phyloP scores from a whole-genome alignment of 2,113 vertebrate species.

The Onychostruthus taczanowskii region DNA sequence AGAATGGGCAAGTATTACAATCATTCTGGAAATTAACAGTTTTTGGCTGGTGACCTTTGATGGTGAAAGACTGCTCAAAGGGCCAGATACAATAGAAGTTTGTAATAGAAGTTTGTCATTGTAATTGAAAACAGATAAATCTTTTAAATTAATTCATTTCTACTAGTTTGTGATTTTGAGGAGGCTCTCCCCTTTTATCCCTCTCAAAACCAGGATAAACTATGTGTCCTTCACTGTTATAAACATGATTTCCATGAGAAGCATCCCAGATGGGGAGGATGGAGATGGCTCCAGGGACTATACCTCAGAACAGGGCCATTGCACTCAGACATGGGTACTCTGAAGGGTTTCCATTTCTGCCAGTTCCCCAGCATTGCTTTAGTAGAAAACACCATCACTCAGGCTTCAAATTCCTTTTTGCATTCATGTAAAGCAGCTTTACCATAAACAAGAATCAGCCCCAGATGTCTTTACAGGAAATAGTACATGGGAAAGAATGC shows the following conservation, averaged over 20 bases:
- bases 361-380: neutral
- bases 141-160: neutral
- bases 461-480: constrained; percentile 26
- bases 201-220: neutral
- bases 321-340: neutral
- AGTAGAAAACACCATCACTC: neutral
- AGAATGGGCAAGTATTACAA: neutral
- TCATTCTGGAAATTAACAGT: neutral
- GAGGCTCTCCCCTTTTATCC: neutral
- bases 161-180: neutral
- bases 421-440: neutral
- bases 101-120: neutral
- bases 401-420: neutral
- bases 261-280: neutral
- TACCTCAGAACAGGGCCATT: neutral
- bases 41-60: neutral
- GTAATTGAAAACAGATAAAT: neutral
- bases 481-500: neutral
- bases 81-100: neutral
- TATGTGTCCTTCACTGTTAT: neutral
- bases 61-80: neutral
- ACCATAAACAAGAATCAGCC: neutral
- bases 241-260: neutral
- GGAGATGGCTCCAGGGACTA: rapidly evolving
- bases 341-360: neutral